These are phyloP conservation scores for Stenoptilia bipunctidactyla DNA, from an alignment of 2,888 invertebrate species.

Conservation along the genomic window DNA sequence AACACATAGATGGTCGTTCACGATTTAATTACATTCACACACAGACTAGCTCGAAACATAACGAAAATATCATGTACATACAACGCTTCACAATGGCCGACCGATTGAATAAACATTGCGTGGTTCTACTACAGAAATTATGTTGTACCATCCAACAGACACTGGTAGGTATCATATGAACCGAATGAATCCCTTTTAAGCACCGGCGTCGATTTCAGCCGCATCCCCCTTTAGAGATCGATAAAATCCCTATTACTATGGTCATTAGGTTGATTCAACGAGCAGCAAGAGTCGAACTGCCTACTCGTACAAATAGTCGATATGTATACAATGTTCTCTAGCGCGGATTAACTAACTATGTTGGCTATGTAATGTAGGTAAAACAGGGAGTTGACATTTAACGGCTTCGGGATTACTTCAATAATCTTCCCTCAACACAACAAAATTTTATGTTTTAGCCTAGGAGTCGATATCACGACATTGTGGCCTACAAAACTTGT, in stretches of 20 bases:
- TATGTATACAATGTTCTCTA: constrained; percentile 39
- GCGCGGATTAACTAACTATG: constrained; percentile 63
- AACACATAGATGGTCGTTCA: too few species aligned
- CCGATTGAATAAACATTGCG: constrained; percentile 25
- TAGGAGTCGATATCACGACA: neutral
- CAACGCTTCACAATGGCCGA: constrained; percentile 21
- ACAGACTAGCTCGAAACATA: constrained; percentile 10
- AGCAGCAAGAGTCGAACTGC: constrained; percentile 21
- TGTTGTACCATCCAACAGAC: constrained; percentile 37
- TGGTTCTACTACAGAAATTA: constrained; percentile 32
- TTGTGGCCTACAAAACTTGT: constrained; percentile 19
- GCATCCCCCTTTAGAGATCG: constrained; percentile 26
- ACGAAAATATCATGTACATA: constrained; percentile 16
- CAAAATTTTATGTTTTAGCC: constrained; percentile 45
- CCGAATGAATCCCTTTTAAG: constrained; percentile 50
- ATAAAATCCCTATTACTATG: constrained; percentile 42
- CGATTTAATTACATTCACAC: too few species aligned
- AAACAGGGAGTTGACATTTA: constrained; percentile 62
- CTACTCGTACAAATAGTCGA: constrained; percentile 21
- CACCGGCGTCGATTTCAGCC: constrained; percentile 41
- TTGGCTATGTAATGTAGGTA: constrained; percentile 62
- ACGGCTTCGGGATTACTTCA: constrained; percentile 67
- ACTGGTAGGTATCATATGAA: constrained; percentile 44
- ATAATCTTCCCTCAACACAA: constrained; percentile 59
- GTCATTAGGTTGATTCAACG: constrained; percentile 39